Base-by-base conservation (phyloP, 1,140 invertebrate genomes). In the Brachystomella parvula region DNA sequence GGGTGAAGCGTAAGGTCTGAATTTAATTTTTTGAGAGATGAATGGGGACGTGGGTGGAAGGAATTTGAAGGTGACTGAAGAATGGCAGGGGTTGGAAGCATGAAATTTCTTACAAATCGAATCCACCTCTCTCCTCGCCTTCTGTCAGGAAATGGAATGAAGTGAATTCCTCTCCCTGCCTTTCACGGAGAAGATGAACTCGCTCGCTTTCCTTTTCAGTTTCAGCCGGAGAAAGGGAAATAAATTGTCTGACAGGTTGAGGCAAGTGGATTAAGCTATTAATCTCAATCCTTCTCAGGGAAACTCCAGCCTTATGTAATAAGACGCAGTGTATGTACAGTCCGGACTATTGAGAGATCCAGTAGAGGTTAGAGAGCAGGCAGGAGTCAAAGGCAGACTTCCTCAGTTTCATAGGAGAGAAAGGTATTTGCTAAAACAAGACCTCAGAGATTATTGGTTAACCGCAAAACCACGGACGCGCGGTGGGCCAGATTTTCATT, bases 201-300 rank as follows among this genome's bases (percentile, higher is more conserved):
- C 6, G 6, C 19, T 19, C 6, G 6, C 35, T 6, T 39, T 6
- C 6, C 6, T 39, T 19, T 39, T 39, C 6, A 19, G 49, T 12
- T 56, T 12, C 9, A 9, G 49, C 49, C 9, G 12, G 33, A 62
- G 39, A 53, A 53, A 53, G 24, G 61, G 33, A 62, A 58, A 65
- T 65, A 59, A 65, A 65, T 65, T 59, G 33, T 29, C 56, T 65
- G 47, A 59, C 49, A 56, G 49, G 49, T 62, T 62, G 60, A 62
- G 60, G 60, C 33, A 62, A 62, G 60, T 62, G 60, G 60, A 62
- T 62, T 62, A 62, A 62, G 60, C 60, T 29, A 47, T 62, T 62
- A 24, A 62, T 62, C 60, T 62, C 60, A 62, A 62, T 62, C 60
- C 57, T 32, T 32, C 49, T 6, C 9, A 15, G 24, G 49, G 24